A percentile compares a stretch with the other conserved stretches of the same genome.
Conservation (phyloP, 2,113 vertebrate genomes). For the Brachirus orientalis region DNA sequence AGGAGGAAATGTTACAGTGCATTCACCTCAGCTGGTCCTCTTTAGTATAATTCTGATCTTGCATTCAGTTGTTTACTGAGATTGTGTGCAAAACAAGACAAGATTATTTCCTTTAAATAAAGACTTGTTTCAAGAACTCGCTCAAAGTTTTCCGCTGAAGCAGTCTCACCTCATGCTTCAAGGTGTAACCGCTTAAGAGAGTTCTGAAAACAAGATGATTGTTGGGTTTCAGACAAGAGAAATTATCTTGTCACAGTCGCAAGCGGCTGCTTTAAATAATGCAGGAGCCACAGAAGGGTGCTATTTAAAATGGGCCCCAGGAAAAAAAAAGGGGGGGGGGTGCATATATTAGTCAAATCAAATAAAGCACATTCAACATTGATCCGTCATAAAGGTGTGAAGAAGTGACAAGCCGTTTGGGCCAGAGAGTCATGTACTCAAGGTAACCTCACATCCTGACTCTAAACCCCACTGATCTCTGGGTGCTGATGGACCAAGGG, state of each 20-base stretch:
- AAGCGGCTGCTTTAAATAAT: conserved; percentile 48
- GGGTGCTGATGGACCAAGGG: conserved; percentile 85
- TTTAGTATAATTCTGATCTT: conserved; percentile 26
- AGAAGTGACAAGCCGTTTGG: conserved; percentile 88
- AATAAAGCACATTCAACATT: conserved; percentile 35
- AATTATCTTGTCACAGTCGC: conserved; percentile 35
- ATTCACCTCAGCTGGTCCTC: conserved; percentile 20
- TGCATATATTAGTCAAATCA: conserved; percentile 53
- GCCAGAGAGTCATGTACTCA: conserved; percentile 98
- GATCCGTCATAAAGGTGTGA: conserved; percentile 25
- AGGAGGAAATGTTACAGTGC: conserved; percentile 38
- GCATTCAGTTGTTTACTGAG: conserved; percentile 21
- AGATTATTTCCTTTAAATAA: not conserved
- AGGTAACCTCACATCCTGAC: conserved; percentile 96
- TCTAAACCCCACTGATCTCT: conserved; percentile 93
- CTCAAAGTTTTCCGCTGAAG: conserved; percentile 14
- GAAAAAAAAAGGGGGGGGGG: conserved; percentile 17
- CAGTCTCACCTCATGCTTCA: conserved; percentile 23
- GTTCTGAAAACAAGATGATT: conserved; percentile 51
- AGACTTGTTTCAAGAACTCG: conserved; percentile 40
- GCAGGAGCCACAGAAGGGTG: conserved; percentile 16
- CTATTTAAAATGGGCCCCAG: conserved; percentile 17
- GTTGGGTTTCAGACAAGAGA: conserved; percentile 50
- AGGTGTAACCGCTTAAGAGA: conserved; percentile 36
- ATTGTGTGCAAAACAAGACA: conserved; percentile 21